A percentile compares a stretch with the other conserved stretches of the same genome.
Conservation (phyloP, 2,113 vertebrate genomes). For the Centropus unirufus region DNA sequence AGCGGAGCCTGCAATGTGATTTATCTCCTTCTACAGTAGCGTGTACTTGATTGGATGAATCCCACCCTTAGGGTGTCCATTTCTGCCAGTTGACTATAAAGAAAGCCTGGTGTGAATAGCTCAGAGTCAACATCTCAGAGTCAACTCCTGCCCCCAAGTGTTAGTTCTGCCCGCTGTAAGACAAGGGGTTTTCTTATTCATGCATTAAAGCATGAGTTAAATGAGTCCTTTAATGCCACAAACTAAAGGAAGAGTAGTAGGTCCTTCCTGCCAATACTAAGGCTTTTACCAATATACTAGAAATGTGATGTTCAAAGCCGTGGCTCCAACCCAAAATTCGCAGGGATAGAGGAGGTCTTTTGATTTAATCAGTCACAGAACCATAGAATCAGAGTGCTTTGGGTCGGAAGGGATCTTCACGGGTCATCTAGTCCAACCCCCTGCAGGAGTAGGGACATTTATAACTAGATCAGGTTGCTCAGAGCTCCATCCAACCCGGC, state of each 20-base stretch:
- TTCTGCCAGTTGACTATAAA: not conserved
- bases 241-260: not conserved
- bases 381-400: too few relatives aligned
- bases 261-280: not conserved
- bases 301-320: not conserved
- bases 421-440: too few relatives aligned
- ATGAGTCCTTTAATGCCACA: not conserved
- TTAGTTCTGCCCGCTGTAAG: not conserved
- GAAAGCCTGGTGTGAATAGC: not conserved
- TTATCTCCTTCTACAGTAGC: constrained; percentile 22
- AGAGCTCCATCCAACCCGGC: too few relatives aligned
- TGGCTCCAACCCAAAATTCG: not conserved
- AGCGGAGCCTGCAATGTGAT: not conserved
- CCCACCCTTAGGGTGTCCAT: not conserved
- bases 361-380: not conserved
- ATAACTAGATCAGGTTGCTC: too few relatives aligned
- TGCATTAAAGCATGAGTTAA: not conserved
- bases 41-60: constrained; percentile 13
- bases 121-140: not conserved
- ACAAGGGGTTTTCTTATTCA: not conserved
- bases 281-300: not conserved
- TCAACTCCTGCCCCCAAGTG: not conserved
- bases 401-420: too few relatives aligned
- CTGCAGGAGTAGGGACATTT: too few relatives aligned
- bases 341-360: not conserved